Base-by-base conservation (phyloP, 2,888 invertebrate species). In the Euzetes globulus region DNA sequence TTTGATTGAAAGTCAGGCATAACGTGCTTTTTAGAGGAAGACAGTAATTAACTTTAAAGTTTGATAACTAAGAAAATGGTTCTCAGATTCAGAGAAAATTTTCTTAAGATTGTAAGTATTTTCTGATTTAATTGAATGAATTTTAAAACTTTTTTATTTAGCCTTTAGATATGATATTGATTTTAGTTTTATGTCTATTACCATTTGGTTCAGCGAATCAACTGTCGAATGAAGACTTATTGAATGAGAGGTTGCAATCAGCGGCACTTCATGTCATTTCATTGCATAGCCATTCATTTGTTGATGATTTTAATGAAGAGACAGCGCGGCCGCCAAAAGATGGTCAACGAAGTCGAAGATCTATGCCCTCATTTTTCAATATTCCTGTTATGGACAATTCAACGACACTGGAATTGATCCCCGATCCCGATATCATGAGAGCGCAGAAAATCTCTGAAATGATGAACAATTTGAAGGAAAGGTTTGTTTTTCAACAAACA, bases 401-500 rank as follows among this genome's bases (percentile, higher is more conserved):
- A 3, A 15, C 27, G 6, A 29, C 58, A 27, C 29, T 76, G 13
- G 50, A 27, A 15, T 22, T 71, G 13, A 17, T 76, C 0, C 60
- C 9, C n/a, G 74, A 77, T 68, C 76, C 76, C 0, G 33, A 74
- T 19, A 25, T 77, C 3, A 29, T 55, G 7, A 72, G 68, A 11
- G 76, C 73, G 0, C 50, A 73, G 15, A 65, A 73, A 27, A 47
- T 76, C 5, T 37, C 75, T 0, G 29, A 71, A 13, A 6, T 76
- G 27, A 77, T 77, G 77, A 37, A 72, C 22, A 63, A 37, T 2
- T 47, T 77, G 19, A 75, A 76, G 68, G 77, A 76, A 17, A 63
- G 60, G 15, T 47, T 22, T 1, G 19, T 71, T 47, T 71, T 71
- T 17, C 29, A 52, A 50, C 71, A 50, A 17, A 29, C 47, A n/a